A percentile compares a stretch with the other conserved stretches of the same genome.
These are phyloP conservation scores for Cecidostiba fungosa DNA, from an alignment of 2,888 invertebrate species.

Conservation along the genomic window DNA sequence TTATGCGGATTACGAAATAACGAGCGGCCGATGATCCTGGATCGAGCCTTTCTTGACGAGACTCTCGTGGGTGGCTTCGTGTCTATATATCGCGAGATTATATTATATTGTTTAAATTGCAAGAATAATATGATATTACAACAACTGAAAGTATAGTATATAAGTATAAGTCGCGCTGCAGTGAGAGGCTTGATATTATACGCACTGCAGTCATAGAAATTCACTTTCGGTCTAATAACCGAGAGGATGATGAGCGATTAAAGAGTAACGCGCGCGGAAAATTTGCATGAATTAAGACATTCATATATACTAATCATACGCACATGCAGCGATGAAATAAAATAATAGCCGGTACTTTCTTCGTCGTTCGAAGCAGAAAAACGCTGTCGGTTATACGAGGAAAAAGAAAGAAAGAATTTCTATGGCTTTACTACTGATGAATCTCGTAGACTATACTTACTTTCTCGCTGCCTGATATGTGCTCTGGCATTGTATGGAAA, in stretches of 20 bases:
- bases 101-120: background rate
- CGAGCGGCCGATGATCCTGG: conserved; percentile 30
- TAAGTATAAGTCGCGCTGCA: too few relatives aligned
- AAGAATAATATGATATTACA: too few relatives aligned
- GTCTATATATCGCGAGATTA: background rate
- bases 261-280: background rate
- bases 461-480: conserved; percentile 22
- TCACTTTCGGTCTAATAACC: conserved; percentile 10
- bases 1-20: background rate
- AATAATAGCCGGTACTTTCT: conserved; percentile 25
- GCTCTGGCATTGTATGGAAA: conserved; percentile 34
- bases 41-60: conserved; percentile 13
- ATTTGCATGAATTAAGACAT: conserved; percentile 22
- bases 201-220: background rate
- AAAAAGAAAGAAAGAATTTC: conserved; percentile 45
- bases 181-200: background rate
- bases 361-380: conserved; percentile 44
- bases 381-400: conserved; percentile 17
- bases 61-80: background rate
- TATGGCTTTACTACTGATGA: conserved; percentile 25
- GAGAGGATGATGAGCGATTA: background rate
- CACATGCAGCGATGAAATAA: background rate
- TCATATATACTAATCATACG: background rate
- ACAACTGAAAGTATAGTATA: background rate
- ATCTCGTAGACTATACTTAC: conserved; percentile 36